Conservation (phyloP, 2,888 invertebrate species). For the Andrena bucephala region DNA sequence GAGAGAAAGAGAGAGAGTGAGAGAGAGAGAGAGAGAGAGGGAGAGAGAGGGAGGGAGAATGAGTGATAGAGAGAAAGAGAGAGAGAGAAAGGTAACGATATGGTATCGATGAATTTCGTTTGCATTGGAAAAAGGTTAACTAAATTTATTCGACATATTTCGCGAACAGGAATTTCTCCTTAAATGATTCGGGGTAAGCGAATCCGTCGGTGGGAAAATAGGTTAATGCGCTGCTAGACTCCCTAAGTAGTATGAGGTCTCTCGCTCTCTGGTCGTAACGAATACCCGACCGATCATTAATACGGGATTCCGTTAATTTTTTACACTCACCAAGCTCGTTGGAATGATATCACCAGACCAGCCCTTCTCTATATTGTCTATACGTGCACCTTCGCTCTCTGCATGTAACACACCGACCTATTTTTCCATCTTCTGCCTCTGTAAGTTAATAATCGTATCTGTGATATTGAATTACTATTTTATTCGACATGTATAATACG, state of each 20-base stretch:
- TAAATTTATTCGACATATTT: background rate
- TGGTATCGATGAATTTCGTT: slow-evolving; percentile 32
- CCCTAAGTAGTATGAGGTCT: background rate
- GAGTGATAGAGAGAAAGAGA: too few species aligned
- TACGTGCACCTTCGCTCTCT: slow-evolving; percentile 66
- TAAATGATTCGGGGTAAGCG: slow-evolving; percentile 23
- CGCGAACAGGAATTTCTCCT: background rate
- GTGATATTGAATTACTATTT: slow-evolving; percentile 57
- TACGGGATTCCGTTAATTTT: slow-evolving; percentile 62
- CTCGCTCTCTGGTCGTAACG: slow-evolving; percentile 50
- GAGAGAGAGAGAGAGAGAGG: too few species aligned
- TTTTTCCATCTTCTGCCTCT: slow-evolving; percentile 63
- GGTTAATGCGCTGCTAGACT: background rate
- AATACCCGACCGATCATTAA: slow-evolving; percentile 37
- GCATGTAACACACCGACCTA: slow-evolving; percentile 67
- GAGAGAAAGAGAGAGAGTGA: too few species aligned
- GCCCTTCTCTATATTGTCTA: slow-evolving; percentile 62
- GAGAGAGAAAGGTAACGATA: too few species aligned
- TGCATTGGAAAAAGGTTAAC: slow-evolving; percentile 17
- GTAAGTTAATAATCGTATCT: slow-evolving; percentile 64
- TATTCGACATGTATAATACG: slow-evolving; percentile 58
- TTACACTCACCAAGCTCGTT: slow-evolving; percentile 58
- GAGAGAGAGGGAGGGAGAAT: too few species aligned
- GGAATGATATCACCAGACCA: slow-evolving; percentile 62
- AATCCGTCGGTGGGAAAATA: slow-evolving; percentile 16